A percentile compares a stretch with the other conserved stretches of the same genome.
phyloP scores from a whole-genome alignment of 2,888 invertebrate genomes.

The Campopleginae sp. region DNA sequence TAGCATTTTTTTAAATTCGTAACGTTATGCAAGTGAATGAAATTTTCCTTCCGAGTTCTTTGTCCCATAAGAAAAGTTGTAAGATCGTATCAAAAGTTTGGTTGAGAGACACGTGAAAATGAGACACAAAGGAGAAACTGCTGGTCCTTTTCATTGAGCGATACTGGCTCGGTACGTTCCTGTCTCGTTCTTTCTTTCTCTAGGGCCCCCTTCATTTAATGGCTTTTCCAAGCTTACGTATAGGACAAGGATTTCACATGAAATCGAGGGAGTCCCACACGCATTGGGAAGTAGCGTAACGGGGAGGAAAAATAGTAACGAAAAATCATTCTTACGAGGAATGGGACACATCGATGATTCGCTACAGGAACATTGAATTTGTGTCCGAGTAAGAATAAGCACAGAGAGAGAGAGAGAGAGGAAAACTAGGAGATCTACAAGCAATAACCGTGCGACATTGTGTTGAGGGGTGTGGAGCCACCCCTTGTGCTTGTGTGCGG shows the following conservation, averaged over 20 bases:
- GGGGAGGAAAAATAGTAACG: slow-evolving; percentile 68
- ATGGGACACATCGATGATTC: slow-evolving; percentile 69
- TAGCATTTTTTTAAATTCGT: background rate
- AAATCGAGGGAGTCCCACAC: slow-evolving; percentile 34
- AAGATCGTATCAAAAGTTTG: slow-evolving; percentile 43
- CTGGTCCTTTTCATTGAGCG: slow-evolving; percentile 41
- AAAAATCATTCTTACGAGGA: slow-evolving; percentile 48
- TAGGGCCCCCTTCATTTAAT: slow-evolving; percentile 23
- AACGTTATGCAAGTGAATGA: background rate
- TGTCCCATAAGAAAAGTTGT: slow-evolving; percentile 3
- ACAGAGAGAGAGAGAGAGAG: slow-evolving; percentile 30
- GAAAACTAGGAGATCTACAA: slow-evolving; percentile 52
- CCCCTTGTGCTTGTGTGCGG: slow-evolving; percentile 64
- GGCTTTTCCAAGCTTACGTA: slow-evolving; percentile 15
- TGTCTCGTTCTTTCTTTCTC: slow-evolving; percentile 28
- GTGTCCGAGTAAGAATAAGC: slow-evolving; percentile 70
- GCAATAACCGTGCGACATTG: slow-evolving; percentile 66
- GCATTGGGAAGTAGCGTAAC: slow-evolving; percentile 13
- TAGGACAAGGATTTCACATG: slow-evolving; percentile 36
- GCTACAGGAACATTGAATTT: slow-evolving; percentile 63
- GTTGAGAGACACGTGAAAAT: slow-evolving; percentile 44
- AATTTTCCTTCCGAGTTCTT: slow-evolving; percentile 2
- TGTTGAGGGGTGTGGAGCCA: slow-evolving; percentile 53
- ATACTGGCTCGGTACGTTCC: slow-evolving; percentile 11
- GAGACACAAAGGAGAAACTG: slow-evolving; percentile 53